Conservation (phyloP, 2,888 invertebrate species). For the Eupithecia exiguata region DNA sequence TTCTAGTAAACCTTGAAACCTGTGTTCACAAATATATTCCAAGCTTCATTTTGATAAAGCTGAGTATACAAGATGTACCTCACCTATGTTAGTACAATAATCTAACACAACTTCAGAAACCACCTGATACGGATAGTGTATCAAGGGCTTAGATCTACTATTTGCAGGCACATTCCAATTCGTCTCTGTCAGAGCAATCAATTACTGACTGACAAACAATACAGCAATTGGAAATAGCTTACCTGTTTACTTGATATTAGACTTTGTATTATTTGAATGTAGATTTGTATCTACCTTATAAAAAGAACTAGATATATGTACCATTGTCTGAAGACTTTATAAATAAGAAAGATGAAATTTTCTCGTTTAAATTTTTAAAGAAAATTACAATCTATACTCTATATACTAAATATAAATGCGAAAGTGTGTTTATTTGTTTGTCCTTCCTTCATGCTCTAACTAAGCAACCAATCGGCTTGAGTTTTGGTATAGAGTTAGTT, state of each 20-base stretch:
- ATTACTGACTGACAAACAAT: conserved; percentile 17
- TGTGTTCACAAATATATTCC: neutral
- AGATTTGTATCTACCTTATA: no score
- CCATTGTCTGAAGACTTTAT: no score
- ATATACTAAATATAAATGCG: no score
- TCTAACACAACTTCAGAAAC: neutral
- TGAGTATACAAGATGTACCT: neutral
- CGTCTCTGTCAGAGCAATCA: conserved; percentile 23
- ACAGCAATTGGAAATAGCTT: conserved; percentile 18
- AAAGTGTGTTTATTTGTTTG: no score
- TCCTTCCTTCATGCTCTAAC: no score
- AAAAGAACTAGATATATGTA: no score
- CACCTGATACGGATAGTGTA: neutral
- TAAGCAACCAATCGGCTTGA: no score
- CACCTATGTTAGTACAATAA: neutral
- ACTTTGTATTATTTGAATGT: neutral
- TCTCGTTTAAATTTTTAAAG: no score
- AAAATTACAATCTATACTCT: no score
- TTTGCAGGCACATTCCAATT: conserved; percentile 8
- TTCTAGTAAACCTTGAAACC: neutral
- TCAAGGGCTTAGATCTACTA: neutral
- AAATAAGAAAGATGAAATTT: no score
- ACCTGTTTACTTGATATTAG: neutral
- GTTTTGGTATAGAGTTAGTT: no score
- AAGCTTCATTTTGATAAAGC: neutral